phyloP scores from a whole-genome alignment of 2,797 vertebrate genomes.

The Etheostoma perlongum region DNA sequence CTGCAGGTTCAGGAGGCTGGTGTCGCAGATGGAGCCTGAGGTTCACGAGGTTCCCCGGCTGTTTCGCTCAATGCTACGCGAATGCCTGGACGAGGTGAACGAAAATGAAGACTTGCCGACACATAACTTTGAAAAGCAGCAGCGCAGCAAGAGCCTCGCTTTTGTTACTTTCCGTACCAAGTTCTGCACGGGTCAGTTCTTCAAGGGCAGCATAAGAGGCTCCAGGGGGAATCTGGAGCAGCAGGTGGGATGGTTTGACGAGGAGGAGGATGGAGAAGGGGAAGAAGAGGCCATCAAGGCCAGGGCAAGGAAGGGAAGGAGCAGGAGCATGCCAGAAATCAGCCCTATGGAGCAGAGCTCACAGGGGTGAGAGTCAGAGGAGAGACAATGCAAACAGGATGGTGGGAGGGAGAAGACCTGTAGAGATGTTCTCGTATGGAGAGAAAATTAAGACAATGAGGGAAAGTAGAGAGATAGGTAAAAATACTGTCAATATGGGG shows the following conservation, averaged over 20 bases:
- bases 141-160: conserved; percentile 87
- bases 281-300: conserved; percentile 68
- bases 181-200: conserved; percentile 75
- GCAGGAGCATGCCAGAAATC: conserved; percentile 88
- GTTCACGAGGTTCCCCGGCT: conserved; percentile 84
- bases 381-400: conserved; percentile 13
- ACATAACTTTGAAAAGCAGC: conserved; percentile 73
- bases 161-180: conserved; percentile 83
- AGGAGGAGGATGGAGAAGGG: conserved; percentile 76
- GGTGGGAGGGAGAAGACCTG: not conserved
- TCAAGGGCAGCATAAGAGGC: conserved; percentile 68
- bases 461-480: not conserved
- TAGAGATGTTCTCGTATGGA: not conserved
- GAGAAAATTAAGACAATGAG: not conserved
- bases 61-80: conserved; percentile 81
- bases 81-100: conserved; percentile 76
- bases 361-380: conserved; percentile 60
- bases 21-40: conserved; percentile 86
- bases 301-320: conserved; percentile 81
- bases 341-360: conserved; percentile 80
- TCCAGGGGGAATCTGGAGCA: conserved; percentile 84
- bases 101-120: conserved; percentile 47
- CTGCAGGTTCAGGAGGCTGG: conserved; percentile 83
- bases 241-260: conserved; percentile 82
- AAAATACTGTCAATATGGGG: conserved; percentile 3